Evolutionary conservation across 2,888 invertebrate species (phyloP), one percentile per base, ranked within the genome.

Genomic region (Arge pagana): DNA sequence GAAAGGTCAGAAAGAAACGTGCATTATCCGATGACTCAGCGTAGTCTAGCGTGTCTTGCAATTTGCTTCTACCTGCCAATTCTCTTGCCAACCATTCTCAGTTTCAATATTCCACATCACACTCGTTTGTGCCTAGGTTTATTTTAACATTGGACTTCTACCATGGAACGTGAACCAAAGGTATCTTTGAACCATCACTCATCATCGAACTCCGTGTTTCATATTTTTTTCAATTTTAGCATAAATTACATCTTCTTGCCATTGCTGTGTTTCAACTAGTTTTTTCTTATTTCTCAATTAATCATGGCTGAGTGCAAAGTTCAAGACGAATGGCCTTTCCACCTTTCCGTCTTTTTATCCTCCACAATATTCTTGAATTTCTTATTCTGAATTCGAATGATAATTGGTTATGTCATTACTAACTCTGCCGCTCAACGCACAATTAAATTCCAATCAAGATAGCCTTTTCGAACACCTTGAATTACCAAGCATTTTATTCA

Each of bases 1-100:
- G 35, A 43, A 51, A 48, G 39, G 48, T 36, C 48, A 36, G 39
- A 36, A 30, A 37, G 19, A 23, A 26, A 24, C 48, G 13, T 30
- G 28, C 19, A 30, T 37, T 48, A 33, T 48, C 24, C 48, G 24
- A 35, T 45, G 45, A 45, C 33, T 45, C 45, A 45, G 45, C 45
- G 31, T 8, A 7, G 36, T 24, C 18, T 26, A 51, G 43, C 24
- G 24, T 18, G 19, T 23, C 19, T 36, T 36, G 43, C 28, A 43
- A n/a, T 51, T 43, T 43, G 5, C 18, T 23, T 31, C 41, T 8
- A 11, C 11, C 24, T 16, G 16, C 16, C 35, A 13, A 31, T 11
- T 31, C 10, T 6, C 4, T 42, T 6, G 30, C 15, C 24, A 51
- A 43, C 40, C 35, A 18, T 19, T 11, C 40, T 15, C 18, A n/a